Conservation (phyloP, 2,888 invertebrate species). For the Drosophila rubida region DNA sequence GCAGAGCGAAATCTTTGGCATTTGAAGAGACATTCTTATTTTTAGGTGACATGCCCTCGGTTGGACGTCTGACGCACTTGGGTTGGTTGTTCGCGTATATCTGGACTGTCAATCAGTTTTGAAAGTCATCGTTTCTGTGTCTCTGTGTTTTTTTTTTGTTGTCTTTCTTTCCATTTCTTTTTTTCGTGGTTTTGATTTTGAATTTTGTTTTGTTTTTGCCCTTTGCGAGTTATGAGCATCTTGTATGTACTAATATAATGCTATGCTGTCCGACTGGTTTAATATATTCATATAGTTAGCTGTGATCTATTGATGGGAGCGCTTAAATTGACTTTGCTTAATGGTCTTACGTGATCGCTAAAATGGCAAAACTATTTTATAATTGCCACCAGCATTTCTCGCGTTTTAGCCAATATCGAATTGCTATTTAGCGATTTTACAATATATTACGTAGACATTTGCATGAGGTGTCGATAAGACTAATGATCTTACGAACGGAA, state of each 20-base stretch:
- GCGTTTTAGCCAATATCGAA: background rate
- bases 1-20: conserved; percentile 68
- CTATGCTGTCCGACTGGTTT: conserved; percentile 35
- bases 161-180: conserved; percentile 17
- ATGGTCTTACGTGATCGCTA: conserved; percentile 23
- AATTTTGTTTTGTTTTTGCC: conserved; percentile 30
- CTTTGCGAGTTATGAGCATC: conserved; percentile 22
- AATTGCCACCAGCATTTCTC: conserved; percentile 11
- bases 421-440: background rate
- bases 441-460: background rate
- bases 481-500: conserved; percentile 1
- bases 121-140: conserved; percentile 69
- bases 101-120: conserved; percentile 82
- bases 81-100: conserved; percentile 55
- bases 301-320: conserved; percentile 57
- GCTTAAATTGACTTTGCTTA: conserved; percentile 40
- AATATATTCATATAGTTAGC: conserved; percentile 52
- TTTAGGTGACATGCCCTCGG: conserved; percentile 84
- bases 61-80: conserved; percentile 78
- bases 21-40: conserved; percentile 82
- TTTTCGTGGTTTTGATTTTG: conserved; percentile 21
- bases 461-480: conserved; percentile 28
- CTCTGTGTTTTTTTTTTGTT: conserved; percentile 19
- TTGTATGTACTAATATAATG: conserved; percentile 23
- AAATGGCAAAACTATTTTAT: conserved; percentile 39